Evolutionary conservation across 2,888 invertebrate species (phyloP), one percentile per base, ranked within the genome.

Genomic region (Helobdella robusta): DNA sequence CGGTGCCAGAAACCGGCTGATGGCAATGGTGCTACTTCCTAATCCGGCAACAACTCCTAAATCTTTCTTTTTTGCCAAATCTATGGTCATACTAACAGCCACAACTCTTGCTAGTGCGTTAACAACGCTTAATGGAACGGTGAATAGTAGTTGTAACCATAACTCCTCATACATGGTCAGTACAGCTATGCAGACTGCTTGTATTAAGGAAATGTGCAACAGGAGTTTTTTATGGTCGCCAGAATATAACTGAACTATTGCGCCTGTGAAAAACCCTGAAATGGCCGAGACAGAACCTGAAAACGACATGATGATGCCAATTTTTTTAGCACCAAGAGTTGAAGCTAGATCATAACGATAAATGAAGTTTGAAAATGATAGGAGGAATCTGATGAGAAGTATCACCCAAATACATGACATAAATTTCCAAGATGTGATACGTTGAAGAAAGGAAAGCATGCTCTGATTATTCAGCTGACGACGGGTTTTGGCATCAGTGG

Each of bases 251-350:
- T 75, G 68, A 44, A 76, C 68, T 15, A 66, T 36, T 52, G 67
- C 64, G 1, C 78, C 78, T 1, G 77, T 74, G 15, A 74, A 65
- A 65, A 78, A 75, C 1, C 78, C 77, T 36, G 74, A 72, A 3
- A 75, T 20, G 0, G 77, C 73, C 6, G 78, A 73, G 4, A 78
- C 70, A 0, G 73, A 60, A 0, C 75, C 76, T 60, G 73, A 73
- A 65, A 74, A 77, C 3, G 79, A 79, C 23, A 75, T 78, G 11
- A 79, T 66, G 68, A 78, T 78, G 15, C 80, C 79, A 15, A 74
- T 72, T 2, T 68, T 71, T 46, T 69, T 73, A 2, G 76, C 74
- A 54, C 71, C 71, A 50, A 77, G 68, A 66, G 75, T 71, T 34
- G 76, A 59, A 0, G 74, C 73, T 66, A 77, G 76, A 67, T 78